A percentile compares a stretch with the other conserved stretches of the same genome.
Evolutionary conservation across 1,140 invertebrate species (phyloP).

Genomic region (Temnothorax nylanderi): DNA sequence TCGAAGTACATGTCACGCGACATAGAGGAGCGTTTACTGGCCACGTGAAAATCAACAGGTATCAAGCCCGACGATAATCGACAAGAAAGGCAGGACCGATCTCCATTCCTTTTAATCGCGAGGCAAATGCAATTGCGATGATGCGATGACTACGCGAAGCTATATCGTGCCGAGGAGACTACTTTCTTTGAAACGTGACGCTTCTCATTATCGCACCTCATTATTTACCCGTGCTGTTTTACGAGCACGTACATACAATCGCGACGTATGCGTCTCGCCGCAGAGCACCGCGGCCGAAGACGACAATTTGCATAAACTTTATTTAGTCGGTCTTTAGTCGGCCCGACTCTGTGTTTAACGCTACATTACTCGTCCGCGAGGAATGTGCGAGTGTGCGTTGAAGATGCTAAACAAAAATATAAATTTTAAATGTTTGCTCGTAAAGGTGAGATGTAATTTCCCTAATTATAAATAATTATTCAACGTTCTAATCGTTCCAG

Average conservation of each 20-base stretch:
- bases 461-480: neutral
- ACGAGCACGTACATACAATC: constrained; percentile 57
- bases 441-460: neutral
- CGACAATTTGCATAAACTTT: constrained; percentile 29
- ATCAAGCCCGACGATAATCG: neutral
- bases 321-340: neutral
- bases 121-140: neutral
- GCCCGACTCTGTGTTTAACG: neutral
- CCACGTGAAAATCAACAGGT: constrained; percentile 4
- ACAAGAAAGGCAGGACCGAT: neutral
- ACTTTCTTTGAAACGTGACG: constrained; percentile 50
- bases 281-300: neutral
- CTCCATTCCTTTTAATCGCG: neutral
- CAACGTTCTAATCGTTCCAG: neutral
- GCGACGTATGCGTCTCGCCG: neutral
- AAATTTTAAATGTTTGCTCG: neutral
- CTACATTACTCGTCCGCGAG: neutral
- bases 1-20: neutral
- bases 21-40: neutral
- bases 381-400: neutral
- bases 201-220: constrained; percentile 62
- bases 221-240: constrained; percentile 51
- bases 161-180: constrained; percentile 7
- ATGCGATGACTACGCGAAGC: neutral
- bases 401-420: neutral